Base-by-base conservation (phyloP, 2,797 vertebrate genomes). In the Diceros bicornis region DNA sequence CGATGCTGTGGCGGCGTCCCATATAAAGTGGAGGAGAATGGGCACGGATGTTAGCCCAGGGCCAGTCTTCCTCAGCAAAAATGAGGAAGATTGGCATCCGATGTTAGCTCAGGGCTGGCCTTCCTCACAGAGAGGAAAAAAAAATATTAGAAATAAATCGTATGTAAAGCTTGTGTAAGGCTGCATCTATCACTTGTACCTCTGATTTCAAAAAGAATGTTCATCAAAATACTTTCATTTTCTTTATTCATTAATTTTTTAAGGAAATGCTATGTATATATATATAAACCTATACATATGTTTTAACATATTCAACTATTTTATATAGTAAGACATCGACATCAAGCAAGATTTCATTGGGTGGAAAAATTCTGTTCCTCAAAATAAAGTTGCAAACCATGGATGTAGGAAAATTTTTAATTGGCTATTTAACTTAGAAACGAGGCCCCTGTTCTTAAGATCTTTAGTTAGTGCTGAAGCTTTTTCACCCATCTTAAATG, bases 311-410 rank as follows among this genome's bases (percentile, higher is more conserved):
- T 64, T 93, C 47, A 81, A 66, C 66, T 94, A 37, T 74, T 91
- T 94, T 50, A 18, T 47, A 50, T 59, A 41, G 41, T 37, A 89
- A 21, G 32, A 50, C 12, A 74, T 11, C 12, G 32, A 50, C 12
- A 74, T 11, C 12, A 94, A 85, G 32, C 10, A 86, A 81, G 20
- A 91, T 91, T 74, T 74, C 12, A 32, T 47, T 89, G n/a, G 44
- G 57, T 72, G 62, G 77, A 96, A 57, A 52, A 89, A 50, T 59
- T 81, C 25, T 74, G 9, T 52, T 52, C 50, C 13, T 52, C 32
- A 84, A 91, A 91, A 71, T 44, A 87, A 62, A 85, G 74, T 83
- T 94, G 77, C 94, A 91, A 87, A 82, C 4, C 7, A 44, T 61
- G 64, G 55, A 71, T 62, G 21, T 61, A 34, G 87, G 32, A 87